Evolutionary conservation across 2,797 vertebrate species (phyloP).

Genomic region (Sciaenops ocellatus): DNA sequence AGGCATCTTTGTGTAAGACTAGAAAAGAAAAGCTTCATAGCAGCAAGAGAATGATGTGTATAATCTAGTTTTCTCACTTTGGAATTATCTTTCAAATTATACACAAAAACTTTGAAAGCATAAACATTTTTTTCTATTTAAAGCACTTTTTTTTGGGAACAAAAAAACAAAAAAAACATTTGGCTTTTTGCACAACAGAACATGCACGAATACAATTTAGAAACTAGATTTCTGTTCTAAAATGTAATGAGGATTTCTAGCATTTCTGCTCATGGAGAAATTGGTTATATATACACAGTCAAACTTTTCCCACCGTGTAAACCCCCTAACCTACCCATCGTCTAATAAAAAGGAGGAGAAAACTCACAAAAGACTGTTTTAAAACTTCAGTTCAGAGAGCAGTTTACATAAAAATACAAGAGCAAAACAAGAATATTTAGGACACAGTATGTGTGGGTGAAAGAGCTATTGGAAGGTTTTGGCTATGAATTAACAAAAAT

Average conservation of each 20-base stretch:
- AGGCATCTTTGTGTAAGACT: slow-evolving; percentile 94
- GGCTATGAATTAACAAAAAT: slow-evolving; percentile 75
- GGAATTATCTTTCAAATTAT: slow-evolving; percentile 78
- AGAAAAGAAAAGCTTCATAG: slow-evolving; percentile 94
- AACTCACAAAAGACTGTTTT: slow-evolving; percentile 47
- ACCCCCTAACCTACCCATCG: slow-evolving; percentile 29
- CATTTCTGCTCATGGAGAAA: slow-evolving; percentile 47
- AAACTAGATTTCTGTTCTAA: slow-evolving; percentile 60
- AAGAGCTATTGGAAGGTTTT: slow-evolving; percentile 72
- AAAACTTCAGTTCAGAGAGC: slow-evolving; percentile 65
- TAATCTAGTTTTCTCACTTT: slow-evolving; percentile 78
- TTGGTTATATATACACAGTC: slow-evolving; percentile 43
- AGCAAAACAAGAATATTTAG: slow-evolving; percentile 68
- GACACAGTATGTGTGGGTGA: slow-evolving; percentile 71
- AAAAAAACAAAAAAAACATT: slow-evolving; percentile 44
- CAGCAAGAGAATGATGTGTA: slow-evolving; percentile 87
- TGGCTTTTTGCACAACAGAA: slow-evolving; percentile 72
- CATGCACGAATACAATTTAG: slow-evolving; percentile 60
- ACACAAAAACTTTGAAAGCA: slow-evolving; percentile 86
- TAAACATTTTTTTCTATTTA: slow-evolving; percentile 70
- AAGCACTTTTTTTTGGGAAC: slow-evolving; percentile 67
- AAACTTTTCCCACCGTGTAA: slow-evolving; percentile 50
- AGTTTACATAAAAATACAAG: slow-evolving; percentile 43
- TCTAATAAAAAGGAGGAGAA: slow-evolving; percentile 50
- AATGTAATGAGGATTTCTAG: slow-evolving; percentile 56